Conservation (phyloP, 1,140 invertebrate species). For the Diorhabda carinulata region DNA sequence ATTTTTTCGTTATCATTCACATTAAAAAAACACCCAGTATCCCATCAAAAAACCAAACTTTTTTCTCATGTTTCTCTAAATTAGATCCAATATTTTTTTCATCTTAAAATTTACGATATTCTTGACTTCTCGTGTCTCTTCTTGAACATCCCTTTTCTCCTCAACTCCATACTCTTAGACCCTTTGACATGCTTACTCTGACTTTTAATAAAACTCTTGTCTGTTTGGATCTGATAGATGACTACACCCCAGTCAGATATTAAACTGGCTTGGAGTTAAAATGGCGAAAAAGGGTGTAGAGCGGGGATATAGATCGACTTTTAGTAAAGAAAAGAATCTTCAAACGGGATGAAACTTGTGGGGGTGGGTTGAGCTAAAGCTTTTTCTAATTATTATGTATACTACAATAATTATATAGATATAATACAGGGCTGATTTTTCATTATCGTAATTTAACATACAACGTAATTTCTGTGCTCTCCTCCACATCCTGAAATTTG, state of each 20-base stretch:
- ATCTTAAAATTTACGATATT: not conserved
- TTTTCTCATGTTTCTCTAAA: not conserved
- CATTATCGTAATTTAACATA: no score
- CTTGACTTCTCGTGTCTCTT: not conserved
- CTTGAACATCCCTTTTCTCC: constrained; percentile 14
- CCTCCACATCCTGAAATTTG: no score
- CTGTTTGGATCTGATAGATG: constrained; percentile 49
- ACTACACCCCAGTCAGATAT: constrained; percentile 51
- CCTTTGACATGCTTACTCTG: constrained; percentile 47
- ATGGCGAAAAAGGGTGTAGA: constrained; percentile 16
- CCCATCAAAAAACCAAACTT: not conserved
- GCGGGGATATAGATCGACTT: constrained; percentile 35
- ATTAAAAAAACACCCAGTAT: not conserved
- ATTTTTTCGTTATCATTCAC: not conserved
- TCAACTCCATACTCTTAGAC: constrained; percentile 28
- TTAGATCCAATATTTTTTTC: not conserved
- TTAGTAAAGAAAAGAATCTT: constrained; percentile 24
- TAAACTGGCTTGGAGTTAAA: constrained; percentile 41
- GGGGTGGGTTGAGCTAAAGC: not conserved
- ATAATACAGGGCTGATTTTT: no score
- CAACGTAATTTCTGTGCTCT: no score
- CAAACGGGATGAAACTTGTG: not conserved
- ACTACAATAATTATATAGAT: no score
- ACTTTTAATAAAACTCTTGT: constrained; percentile 34
- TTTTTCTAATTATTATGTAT: not conserved